A percentile compares a stretch with the other conserved stretches of the same genome.
Conservation (phyloP, 92 coral and sea anemone genomes). For the Zoanthus gigantus region DNA sequence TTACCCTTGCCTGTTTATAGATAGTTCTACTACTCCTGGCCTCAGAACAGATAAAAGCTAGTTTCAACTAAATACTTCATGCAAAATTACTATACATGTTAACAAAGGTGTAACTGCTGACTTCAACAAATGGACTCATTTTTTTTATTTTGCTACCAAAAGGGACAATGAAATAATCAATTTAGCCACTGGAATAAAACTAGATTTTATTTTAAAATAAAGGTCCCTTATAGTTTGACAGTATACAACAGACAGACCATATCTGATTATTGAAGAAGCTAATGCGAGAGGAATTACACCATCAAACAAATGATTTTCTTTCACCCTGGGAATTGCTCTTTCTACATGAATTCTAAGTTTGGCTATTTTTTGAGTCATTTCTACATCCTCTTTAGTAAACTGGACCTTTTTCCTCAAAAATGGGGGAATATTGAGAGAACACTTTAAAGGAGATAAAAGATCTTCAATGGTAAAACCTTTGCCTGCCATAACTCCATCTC, state of each 20-base stretch:
- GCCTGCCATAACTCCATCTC: slow-evolving; percentile 22
- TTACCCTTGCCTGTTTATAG: slow-evolving; percentile 1
- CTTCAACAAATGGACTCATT: neutral
- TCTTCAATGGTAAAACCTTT: slow-evolving; percentile 25
- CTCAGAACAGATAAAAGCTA: neutral
- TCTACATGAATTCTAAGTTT: slow-evolving; percentile 23
- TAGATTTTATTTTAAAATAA: slow-evolving; percentile 9
- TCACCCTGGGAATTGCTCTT: slow-evolving; percentile 25
- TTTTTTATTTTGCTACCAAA: neutral
- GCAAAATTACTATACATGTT: neutral
- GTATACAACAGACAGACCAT: slow-evolving; percentile 19
- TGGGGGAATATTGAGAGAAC: slow-evolving; percentile 28
- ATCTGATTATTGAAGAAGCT: slow-evolving; percentile 6
- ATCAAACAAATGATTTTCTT: neutral
- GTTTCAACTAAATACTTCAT: neutral
- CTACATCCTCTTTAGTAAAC: slow-evolving; percentile 1
- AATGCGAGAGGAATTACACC: slow-evolving; percentile 2
- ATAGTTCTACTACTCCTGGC: slow-evolving; percentile 14
- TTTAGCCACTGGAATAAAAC: neutral
- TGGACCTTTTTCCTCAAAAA: slow-evolving; percentile 15
- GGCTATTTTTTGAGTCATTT: slow-evolving; percentile 13
- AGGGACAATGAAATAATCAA: neutral
- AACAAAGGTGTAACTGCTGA: neutral
- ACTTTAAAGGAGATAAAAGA: neutral
- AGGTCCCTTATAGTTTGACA: neutral